Evolutionary conservation across 2,113 vertebrate genomes (phyloP), one percentile per base, ranked within the genome.

Genomic region (Recurvirostra avosetta): DNA sequence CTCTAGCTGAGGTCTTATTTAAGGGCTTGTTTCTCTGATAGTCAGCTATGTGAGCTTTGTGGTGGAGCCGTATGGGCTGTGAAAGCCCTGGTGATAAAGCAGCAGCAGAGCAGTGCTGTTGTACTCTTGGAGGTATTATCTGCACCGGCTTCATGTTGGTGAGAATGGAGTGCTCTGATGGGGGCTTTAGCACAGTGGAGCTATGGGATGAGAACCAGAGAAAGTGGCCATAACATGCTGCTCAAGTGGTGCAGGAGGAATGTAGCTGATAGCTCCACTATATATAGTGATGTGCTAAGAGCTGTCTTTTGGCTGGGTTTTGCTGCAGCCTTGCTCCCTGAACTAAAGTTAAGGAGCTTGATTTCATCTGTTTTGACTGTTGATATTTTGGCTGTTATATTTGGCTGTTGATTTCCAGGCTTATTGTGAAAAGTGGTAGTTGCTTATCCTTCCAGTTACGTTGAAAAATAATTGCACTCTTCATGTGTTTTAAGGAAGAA

Each of bases 71-170:
- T 7, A 12, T 40, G 9, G 49, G 53, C 74, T 68, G 53, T 22
- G 74, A 9, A 21, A 50, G 25, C 41, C 41, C 50, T 32, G 55
- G 8, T 1, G 7, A 50, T 38, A 20, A n/a, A 53, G 74, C 77
- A 75, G 59, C 43, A 61, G 41, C 53, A 32, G 63, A 92, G 30
- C 67, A 58, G 59, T 2, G 36, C 36, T 4, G 0, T 41, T 61
- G 63, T 15, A 0, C 34, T 40, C 58, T 27, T 14, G 65, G 55
- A 71, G 34, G 38, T 30, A 15, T 88, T 83, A 41, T 7, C 59
- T 75, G 59, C 34, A 1, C 29, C 0, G 0, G 9, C 62, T 52
- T 72, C 3, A 0, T 1, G 1, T 14, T 0, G 2, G 26, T 38
- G 75, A 36, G 52, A 38, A 16, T 8, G 52, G 26, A 47, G 76